phyloP scores from a whole-genome alignment of 2,888 invertebrate genomes.

The Eristalis pertinax region DNA sequence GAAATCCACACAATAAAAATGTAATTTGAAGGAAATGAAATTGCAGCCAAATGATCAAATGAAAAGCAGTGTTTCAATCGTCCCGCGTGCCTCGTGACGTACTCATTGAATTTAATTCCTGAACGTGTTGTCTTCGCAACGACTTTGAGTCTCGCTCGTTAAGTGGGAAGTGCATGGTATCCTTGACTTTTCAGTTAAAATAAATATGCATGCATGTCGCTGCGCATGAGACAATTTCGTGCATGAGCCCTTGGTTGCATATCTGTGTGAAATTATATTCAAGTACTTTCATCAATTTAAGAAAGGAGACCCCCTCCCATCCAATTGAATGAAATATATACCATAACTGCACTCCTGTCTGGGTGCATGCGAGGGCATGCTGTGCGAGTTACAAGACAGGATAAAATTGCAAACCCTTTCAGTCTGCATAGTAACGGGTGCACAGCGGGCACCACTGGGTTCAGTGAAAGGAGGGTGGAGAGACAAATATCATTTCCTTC shows the following conservation, averaged over 20 bases:
- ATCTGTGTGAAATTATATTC: not conserved
- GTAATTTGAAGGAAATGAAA: no score
- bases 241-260: not conserved
- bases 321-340: not conserved
- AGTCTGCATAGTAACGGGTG: no score
- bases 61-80: no score
- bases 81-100: no score
- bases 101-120: no score
- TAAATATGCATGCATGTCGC: not conserved
- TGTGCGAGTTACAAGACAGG: no score
- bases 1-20: no score
- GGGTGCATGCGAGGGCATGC: not conserved
- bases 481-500: not conserved
- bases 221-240: not conserved
- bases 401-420: no score
- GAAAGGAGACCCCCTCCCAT: not conserved
- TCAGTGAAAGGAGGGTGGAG: not conserved
- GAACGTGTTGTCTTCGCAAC: no score
- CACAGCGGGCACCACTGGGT: not conserved
- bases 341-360: not conserved
- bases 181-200: slow-evolving; percentile 3
- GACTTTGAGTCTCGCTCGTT: not conserved
- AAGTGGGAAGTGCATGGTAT: not conserved
- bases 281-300: not conserved
- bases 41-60: no score